A percentile compares a stretch with the other conserved stretches of the same genome.
Evolutionary conservation across 2,888 invertebrate genomes (phyloP).

Genomic region (Mellilla xanthometata): DNA sequence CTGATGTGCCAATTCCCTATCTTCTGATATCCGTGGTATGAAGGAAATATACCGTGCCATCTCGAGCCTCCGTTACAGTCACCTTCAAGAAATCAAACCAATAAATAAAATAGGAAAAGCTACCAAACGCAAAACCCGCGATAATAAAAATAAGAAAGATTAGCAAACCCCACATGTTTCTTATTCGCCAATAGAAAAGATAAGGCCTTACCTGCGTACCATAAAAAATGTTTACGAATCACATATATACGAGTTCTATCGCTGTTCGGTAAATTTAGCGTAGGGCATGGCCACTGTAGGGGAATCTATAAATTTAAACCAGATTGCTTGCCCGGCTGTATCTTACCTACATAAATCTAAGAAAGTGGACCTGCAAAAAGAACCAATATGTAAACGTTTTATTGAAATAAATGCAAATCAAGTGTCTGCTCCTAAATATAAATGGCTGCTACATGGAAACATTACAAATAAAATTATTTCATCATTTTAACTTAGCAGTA

Average conservation of each 20-base stretch:
- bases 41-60: neutral
- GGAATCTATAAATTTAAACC: conserved; percentile 47
- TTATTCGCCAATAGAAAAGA: conserved; percentile 26
- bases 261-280: conserved; percentile 37
- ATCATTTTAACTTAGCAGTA: too few species aligned
- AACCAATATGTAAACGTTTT: conserved; percentile 31
- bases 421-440: conserved; percentile 16
- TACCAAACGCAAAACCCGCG: conserved; percentile 4
- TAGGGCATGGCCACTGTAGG: conserved; percentile 36
- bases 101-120: conserved; percentile 7
- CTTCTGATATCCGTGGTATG: too few species aligned
- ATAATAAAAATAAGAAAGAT: conserved; percentile 18
- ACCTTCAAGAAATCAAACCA: neutral
- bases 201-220: conserved; percentile 24
- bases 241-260: conserved; percentile 28
- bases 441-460: conserved; percentile 4
- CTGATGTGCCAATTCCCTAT: too few species aligned
- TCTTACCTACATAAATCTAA: conserved; percentile 39
- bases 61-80: neutral
- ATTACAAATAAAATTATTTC: too few species aligned
- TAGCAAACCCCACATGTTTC: conserved; percentile 18
- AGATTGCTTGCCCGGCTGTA: conserved; percentile 39
- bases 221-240: conserved; percentile 36
- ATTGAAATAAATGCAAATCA: conserved; percentile 29
- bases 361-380: conserved; percentile 34